Evolutionary conservation across 2,113 vertebrate genomes (phyloP), one percentile per base, ranked within the genome.

Genomic region (Paratilapia polleni): DNA sequence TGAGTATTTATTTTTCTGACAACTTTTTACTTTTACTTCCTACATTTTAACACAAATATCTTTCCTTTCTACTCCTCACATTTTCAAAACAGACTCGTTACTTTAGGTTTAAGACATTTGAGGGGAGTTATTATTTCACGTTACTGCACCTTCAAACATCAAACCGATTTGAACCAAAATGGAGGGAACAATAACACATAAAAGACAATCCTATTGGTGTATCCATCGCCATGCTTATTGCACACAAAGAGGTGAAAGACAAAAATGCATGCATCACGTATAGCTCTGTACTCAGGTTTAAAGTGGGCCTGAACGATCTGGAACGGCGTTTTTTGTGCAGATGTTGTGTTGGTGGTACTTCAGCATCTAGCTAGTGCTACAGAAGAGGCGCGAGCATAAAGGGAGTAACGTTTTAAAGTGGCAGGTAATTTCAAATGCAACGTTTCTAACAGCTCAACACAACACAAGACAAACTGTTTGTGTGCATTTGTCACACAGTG

Each of bases 331-430:
- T 31, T 31, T 31, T 31, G 36, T n/a, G n/a, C n/a, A n/a, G n/a
- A n/a, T n/a, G n/a, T n/a, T n/a, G n/a, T n/a, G n/a, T n/a, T n/a
- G n/a, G n/a, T n/a, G n/a, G n/a, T n/a, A n/a, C n/a, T n/a, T n/a
- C 7, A 64, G 38, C 34, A 5, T 64, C 62, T 22, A 1, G 13
- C 7, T 0, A 24, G 62, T n/a, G 9, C 36, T 9, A 64, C 62
- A 64, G n/a, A 24, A 41, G 36, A 64, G 62, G 62, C 41, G 62
- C 62, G 5, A 4, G 41, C 13, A 24, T 9, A 41, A 64, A 64
- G 62, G 62, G 34, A 64, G 41, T 41, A 64, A 3, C 8, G 9
- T 38, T 38, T 38, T 38, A 9, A 10, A 41, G 36, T 0, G 0
- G 11, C 36, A 64, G n/a, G 36, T 64, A 41, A 64, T 0, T 1